These are phyloP conservation scores for Torymus aiolomorphi DNA, from an alignment of 2,888 invertebrate genomes.

Conservation along the genomic window DNA sequence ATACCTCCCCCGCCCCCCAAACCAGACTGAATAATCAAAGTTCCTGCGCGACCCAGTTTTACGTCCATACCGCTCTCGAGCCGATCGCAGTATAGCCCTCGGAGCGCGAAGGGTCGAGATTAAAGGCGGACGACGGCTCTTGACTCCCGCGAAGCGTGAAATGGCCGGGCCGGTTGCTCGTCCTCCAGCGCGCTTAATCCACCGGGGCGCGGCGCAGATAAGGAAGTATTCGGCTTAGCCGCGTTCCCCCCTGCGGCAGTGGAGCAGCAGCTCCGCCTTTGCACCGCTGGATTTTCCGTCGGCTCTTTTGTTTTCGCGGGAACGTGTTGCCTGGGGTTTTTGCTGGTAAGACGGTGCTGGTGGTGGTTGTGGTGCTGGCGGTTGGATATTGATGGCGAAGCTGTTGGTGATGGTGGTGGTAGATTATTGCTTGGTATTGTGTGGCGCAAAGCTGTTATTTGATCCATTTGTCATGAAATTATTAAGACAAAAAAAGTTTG, in stretches of 20 bases:
- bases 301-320: not conserved
- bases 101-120: slow-evolving; percentile 5
- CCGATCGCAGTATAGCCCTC: not conserved
- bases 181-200: slow-evolving; percentile 1
- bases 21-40: too few species aligned
- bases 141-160: slow-evolving; percentile 61
- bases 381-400: slow-evolving; percentile 1
- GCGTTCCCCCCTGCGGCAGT: not conserved
- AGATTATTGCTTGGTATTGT: not conserved
- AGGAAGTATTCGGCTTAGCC: slow-evolving; percentile 22
- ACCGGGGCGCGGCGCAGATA: slow-evolving; percentile 5
- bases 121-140: slow-evolving; percentile 48
- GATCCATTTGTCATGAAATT: too few species aligned
- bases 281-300: not conserved
- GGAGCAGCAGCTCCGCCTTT: too few species aligned
- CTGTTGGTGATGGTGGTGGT: slow-evolving; percentile 5
- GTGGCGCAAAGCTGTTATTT: not conserved
- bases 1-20: too few species aligned
- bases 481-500: too few species aligned
- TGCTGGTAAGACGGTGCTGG: not conserved
- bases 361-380: slow-evolving; percentile 18
- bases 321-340: not conserved
- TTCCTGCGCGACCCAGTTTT: too few species aligned
- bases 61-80: not conserved
- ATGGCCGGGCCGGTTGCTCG: slow-evolving; percentile 38